Evolutionary conservation across 2,113 vertebrate genomes (phyloP), one percentile per base, ranked within the genome.

Genomic region (Dicaeum eximium): DNA sequence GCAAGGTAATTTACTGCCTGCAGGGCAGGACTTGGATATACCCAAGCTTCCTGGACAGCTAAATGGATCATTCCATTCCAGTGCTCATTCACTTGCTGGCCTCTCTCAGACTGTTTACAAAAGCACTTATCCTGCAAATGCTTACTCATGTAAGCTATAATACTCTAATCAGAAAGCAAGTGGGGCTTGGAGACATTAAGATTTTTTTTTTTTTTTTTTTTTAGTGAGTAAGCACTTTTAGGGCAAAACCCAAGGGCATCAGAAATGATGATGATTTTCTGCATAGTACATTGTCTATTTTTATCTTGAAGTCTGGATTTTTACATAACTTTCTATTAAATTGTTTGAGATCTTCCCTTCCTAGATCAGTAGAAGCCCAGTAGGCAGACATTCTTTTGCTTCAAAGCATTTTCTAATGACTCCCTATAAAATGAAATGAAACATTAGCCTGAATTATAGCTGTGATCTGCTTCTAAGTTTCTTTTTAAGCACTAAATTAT

Each of bases 311-410:
- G 56, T 86, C 64, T 91, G 71, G 67, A 92, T 90, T 78, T 94
- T 95, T 93, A 88, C 93, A 88, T 94, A 92, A 96, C 71, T 93
- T 94, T 88, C 81, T 92, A 71, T 94, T 88, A 96, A 95, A 84
- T 67, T 48, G 17, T 80, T 92, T 57, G 67, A 94, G 64, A 90
- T 74, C 37, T 80, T 90, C 31, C 23, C 20, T 80, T 94, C 72
- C 64, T 67, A 78, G 80, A 85, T 53, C 56, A 57, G 71, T 40
- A 2, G 67, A 88, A 90, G 40, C 60, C 81, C 89, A 92, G 45
- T 60, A 69, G 72, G 37, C 44, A 95, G 94, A 91, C 57, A 71
- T 94, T 92, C 94, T 90, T 80, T 78, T 61, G 87, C 82, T 73
- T 93, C 66, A 86, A 74, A 94, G 78, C 22, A 48, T 95, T 94